These are phyloP conservation scores for Microcebus lehilahytsara DNA, from an alignment of 2,113 vertebrate species.

Conservation along the genomic window DNA sequence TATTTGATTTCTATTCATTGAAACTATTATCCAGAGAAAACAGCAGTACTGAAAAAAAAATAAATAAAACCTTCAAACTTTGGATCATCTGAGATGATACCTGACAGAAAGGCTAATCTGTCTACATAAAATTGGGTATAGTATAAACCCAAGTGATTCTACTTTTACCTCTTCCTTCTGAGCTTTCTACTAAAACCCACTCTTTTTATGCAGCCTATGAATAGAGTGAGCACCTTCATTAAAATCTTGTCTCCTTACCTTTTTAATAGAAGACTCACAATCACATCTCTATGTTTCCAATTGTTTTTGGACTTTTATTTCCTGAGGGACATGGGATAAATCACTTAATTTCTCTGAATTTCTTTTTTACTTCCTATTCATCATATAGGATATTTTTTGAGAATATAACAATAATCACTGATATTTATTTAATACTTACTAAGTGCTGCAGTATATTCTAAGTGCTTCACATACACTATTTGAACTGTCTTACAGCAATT, in stretches of 20 bases:
- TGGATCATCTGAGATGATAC: background rate
- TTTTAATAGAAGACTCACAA: background rate
- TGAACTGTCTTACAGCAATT: background rate
- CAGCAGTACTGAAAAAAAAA: background rate
- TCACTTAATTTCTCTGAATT: background rate
- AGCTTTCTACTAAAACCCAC: background rate
- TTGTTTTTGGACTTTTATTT: background rate
- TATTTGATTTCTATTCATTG: background rate
- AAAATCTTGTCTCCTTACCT: background rate
- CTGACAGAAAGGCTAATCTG: background rate
- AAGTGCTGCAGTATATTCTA: background rate
- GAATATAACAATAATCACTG: background rate
- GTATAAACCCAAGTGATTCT: background rate
- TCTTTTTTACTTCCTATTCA: background rate
- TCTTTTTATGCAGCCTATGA: background rate
- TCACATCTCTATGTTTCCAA: background rate
- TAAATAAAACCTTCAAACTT: background rate
- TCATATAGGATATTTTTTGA: background rate
- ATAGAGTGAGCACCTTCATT: background rate
- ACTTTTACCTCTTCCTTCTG: background rate
- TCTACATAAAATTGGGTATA: background rate
- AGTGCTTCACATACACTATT: background rate
- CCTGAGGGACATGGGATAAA: background rate
- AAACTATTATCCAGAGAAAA: background rate
- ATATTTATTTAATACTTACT: background rate